These are phyloP conservation scores for Liparis tanakae DNA, from an alignment of 2,797 vertebrate species.

Conservation along the genomic window DNA sequence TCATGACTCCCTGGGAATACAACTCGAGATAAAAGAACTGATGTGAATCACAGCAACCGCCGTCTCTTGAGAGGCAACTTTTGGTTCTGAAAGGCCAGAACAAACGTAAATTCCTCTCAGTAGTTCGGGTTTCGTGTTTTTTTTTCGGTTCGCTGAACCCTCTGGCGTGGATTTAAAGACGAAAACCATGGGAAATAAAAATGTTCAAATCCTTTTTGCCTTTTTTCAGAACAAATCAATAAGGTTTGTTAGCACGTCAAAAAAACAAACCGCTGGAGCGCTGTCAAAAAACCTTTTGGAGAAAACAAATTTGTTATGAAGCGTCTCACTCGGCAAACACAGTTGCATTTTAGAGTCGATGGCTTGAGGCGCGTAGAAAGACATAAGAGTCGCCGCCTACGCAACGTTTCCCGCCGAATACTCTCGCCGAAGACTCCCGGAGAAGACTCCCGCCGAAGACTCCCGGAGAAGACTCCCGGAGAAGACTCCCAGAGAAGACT, in stretches of 20 bases:
- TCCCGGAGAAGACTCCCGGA: too few species aligned
- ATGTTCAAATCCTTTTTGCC: neutral
- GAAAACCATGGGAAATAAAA: neutral
- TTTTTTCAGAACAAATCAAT: neutral
- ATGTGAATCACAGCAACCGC: slow-evolving; percentile 14
- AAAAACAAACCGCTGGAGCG: neutral
- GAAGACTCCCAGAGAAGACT: slow-evolving; percentile 14
- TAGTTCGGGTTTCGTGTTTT: too few species aligned
- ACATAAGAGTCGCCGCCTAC: slow-evolving; percentile 26
- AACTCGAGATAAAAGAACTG: slow-evolving; percentile 18
- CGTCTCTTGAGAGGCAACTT: neutral
- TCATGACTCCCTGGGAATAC: slow-evolving; percentile 1
- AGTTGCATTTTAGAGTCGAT: slow-evolving; percentile 2
- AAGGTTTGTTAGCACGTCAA: neutral
- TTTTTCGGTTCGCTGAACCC: neutral
- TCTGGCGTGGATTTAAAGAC: neutral
- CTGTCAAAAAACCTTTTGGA: neutral
- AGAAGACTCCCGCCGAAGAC: too few species aligned
- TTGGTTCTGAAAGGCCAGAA: neutral
- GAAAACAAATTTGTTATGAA: neutral
- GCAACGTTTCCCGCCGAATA: slow-evolving; percentile 25
- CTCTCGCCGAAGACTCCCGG: too few species aligned
- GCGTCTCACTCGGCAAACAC: neutral
- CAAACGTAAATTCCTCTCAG: neutral
- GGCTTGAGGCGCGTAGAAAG: slow-evolving; percentile 12